Percentiles rank a stretch among this genome's conserved stretches.
phyloP scores from a whole-genome alignment of 2,113 vertebrate species.

The Chaetops frenatus region DNA sequence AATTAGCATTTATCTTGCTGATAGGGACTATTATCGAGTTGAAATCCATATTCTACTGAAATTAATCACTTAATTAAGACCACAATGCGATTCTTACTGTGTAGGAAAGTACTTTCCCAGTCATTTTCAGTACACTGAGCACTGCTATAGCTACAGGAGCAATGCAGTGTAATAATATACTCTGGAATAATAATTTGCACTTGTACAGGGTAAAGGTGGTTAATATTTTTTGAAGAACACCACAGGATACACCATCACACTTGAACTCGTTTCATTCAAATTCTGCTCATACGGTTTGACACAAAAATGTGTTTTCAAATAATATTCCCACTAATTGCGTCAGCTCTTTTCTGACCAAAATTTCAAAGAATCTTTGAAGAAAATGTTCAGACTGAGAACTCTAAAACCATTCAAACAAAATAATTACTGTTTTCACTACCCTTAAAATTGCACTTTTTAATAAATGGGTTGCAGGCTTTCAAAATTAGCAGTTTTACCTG shows the following conservation, averaged over 20 bases:
- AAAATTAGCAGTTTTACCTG: neutral
- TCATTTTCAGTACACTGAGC: slow-evolving; percentile 9
- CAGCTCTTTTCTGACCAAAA: neutral
- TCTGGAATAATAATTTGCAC: slow-evolving; percentile 23
- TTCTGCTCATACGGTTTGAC: neutral
- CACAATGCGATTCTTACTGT: neutral
- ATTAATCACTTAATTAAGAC: slow-evolving; percentile 53
- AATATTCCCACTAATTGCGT: neutral
- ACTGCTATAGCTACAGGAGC: neutral
- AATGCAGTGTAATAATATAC: slow-evolving; percentile 7
- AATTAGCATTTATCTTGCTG: slow-evolving; percentile 49
- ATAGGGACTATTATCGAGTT: slow-evolving; percentile 24
- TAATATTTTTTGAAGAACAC: slow-evolving; percentile 13
- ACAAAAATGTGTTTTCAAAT: neutral
- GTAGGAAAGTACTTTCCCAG: neutral
- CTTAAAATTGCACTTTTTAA: neutral
- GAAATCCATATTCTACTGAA: slow-evolving; percentile 48
- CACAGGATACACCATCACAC: neutral
- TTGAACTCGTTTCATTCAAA: neutral
- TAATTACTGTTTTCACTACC: neutral
- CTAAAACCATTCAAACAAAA: neutral
- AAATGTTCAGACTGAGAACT: neutral
- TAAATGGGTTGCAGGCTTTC: neutral
- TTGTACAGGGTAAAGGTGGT: neutral
- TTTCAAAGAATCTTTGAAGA: neutral